Base-by-base conservation (phyloP, 2,888 invertebrate genomes). In the Andrena flavipes region DNA sequence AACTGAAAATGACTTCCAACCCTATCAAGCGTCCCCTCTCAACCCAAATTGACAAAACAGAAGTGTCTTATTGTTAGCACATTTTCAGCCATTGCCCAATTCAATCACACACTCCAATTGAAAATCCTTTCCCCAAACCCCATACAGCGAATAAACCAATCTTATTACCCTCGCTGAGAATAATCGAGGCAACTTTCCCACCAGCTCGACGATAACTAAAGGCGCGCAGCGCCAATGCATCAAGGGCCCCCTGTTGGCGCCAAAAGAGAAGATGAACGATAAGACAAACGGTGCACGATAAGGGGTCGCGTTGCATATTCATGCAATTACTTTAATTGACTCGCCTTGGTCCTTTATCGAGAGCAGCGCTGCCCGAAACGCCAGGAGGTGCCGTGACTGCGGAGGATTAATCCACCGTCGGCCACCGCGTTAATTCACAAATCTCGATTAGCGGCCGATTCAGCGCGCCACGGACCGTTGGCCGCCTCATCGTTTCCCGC, bases 401-500 rank as follows among this genome's bases (percentile, higher is more conserved):
- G 13, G 80, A 42, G 29, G 30, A 49, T 79, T 54, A 73, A 73
- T 60, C 26, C 42, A 2, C 7, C 33, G 1, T 23, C 20, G 23
- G 4, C n/a, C 70, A 64, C 79, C 67, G 10, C 2, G 63, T 79
- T 77, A 69, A 75, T 86, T 76, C 35, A 62, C 56, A 65, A 86
- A 76, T 81, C 67, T 64, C 65, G 80, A 84, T 80, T 74, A 70
- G 20, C 33, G 13, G 26, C n/a, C 63, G 59, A 65, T 79, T 76
- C 73, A n/a, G 16, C 10, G 20, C 4, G 42, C 42, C 42, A 42
- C 42, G 13, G 42, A 42, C 20, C 29, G 1, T 8, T 30, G 10
- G 2, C 62, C 13, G 59, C 65, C 16, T 13, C 29, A 7, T n/a
- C 59, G 69, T 33, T 29, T 42, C 26, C 1, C 65, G 8, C 7